phyloP scores from a whole-genome alignment of 2,888 invertebrate species.

The Ethmia dodecea region DNA sequence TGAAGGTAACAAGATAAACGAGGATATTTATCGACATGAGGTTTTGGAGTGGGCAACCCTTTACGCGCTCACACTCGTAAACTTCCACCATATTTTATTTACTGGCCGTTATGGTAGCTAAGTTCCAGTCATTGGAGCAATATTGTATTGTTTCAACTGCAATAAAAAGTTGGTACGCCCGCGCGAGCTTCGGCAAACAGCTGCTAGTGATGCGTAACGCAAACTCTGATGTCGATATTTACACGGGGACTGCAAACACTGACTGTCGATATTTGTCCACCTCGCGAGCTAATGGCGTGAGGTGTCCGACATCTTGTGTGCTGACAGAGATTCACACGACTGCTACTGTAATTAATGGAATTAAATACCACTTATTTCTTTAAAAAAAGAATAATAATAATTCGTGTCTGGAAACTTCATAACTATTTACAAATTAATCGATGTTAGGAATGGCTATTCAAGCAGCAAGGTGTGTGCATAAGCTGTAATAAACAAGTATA shows the following conservation, averaged over 20 bases:
- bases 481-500: slow-evolving; percentile 36
- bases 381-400: neutral
- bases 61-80: slow-evolving; percentile 57
- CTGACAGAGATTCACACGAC: slow-evolving; percentile 53
- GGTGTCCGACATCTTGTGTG: slow-evolving; percentile 48
- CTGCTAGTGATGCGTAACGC: slow-evolving; percentile 76
- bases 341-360: slow-evolving; percentile 60
- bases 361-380: slow-evolving; percentile 23
- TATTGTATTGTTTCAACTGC: slow-evolving; percentile 8
- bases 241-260: slow-evolving; percentile 63
- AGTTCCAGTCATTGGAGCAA: neutral
- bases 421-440: slow-evolving; percentile 5
- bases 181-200: slow-evolving; percentile 58
- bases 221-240: slow-evolving; percentile 72
- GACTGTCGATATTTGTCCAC: slow-evolving; percentile 67
- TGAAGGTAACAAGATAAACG: slow-evolving; percentile 59
- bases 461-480: slow-evolving; percentile 12
- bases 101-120: slow-evolving; percentile 1
- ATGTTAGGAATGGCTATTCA: slow-evolving; percentile 4
- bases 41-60: slow-evolving; percentile 67
- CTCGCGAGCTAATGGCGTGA: slow-evolving; percentile 66
- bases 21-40: slow-evolving; percentile 64
- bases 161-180: slow-evolving; percentile 26
- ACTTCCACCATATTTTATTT: slow-evolving; percentile 12
- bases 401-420: slow-evolving; percentile 2